Percentiles rank a stretch among this genome's conserved stretches.
Conservation (phyloP, 1,140 invertebrate species). For the Myzus persicae region DNA sequence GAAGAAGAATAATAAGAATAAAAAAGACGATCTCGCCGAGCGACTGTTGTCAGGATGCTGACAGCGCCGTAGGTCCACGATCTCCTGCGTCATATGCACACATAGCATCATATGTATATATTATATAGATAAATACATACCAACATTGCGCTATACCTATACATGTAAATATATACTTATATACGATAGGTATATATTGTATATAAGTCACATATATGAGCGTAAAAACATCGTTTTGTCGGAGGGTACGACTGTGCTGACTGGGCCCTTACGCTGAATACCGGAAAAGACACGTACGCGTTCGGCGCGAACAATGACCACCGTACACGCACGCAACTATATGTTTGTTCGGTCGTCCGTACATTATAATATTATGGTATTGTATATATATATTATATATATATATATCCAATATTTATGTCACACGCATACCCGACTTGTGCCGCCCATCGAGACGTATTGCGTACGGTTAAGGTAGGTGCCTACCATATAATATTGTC, state of each 20-base stretch:
- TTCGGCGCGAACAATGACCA: conserved; percentile 31
- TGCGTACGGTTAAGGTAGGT: background rate
- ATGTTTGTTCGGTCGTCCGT: conserved; percentile 34
- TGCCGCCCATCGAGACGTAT: background rate
- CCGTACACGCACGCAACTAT: background rate
- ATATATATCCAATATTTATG: background rate
- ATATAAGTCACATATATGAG: background rate
- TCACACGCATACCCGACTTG: background rate
- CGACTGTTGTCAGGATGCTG: background rate
- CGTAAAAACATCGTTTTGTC: background rate
- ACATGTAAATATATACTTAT: background rate
- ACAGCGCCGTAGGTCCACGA: background rate
- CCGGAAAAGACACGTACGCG: conserved; percentile 46
- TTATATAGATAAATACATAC: too few relatives aligned
- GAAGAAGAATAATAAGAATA: background rate
- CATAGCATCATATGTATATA: too few relatives aligned
- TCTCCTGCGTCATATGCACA: background rate
- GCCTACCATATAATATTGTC: background rate
- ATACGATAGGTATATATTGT: background rate
- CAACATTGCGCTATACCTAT: too few relatives aligned
- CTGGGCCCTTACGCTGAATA: background rate
- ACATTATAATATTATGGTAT: background rate
- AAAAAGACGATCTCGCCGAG: background rate
- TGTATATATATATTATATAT: background rate
- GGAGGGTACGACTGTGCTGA: background rate